Evolutionary conservation across 2,888 invertebrate species (phyloP).

Genomic region (Bombyx huttoni): DNA sequence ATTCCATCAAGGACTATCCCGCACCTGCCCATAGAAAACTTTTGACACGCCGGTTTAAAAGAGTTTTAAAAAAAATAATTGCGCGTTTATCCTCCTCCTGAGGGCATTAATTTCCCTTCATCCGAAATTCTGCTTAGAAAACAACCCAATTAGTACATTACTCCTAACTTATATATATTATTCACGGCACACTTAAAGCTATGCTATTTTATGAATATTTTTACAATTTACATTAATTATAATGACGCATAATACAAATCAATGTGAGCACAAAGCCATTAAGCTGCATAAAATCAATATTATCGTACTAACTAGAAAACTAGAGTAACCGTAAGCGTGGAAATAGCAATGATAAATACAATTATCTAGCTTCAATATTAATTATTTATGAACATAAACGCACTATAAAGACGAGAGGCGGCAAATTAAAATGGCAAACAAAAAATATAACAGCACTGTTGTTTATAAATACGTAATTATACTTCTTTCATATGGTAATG

Average conservation of each 20-base stretch:
- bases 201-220: neutral
- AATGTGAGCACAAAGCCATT: neutral
- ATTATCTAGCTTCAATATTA: constrained; percentile 8
- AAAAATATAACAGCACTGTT: constrained; percentile 17
- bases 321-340: constrained; percentile 3
- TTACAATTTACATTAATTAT: neutral
- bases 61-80: constrained; percentile 58
- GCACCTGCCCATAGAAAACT: constrained; percentile 57
- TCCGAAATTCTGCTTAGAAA: constrained; percentile 41
- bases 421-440: constrained; percentile 15
- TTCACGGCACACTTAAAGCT: constrained; percentile 13
- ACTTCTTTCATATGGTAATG: constrained; percentile 30
- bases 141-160: constrained; percentile 59
- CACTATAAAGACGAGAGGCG: constrained; percentile 14
- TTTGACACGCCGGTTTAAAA: constrained; percentile 47
- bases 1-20: constrained; percentile 2
- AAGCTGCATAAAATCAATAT: constrained; percentile 2
- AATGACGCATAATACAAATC: constrained; percentile 1
- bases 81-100: constrained; percentile 54
- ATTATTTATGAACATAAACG: constrained; percentile 13
- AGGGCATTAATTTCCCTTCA: constrained; percentile 60
- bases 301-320: neutral
- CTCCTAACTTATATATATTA: constrained; percentile 33
- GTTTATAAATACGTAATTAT: constrained; percentile 21
- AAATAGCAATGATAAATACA: constrained; percentile 7